Evolutionary conservation across 2,888 invertebrate species (phyloP), one percentile per base, ranked within the genome.

Genomic region (Phyllotreta striolata): DNA sequence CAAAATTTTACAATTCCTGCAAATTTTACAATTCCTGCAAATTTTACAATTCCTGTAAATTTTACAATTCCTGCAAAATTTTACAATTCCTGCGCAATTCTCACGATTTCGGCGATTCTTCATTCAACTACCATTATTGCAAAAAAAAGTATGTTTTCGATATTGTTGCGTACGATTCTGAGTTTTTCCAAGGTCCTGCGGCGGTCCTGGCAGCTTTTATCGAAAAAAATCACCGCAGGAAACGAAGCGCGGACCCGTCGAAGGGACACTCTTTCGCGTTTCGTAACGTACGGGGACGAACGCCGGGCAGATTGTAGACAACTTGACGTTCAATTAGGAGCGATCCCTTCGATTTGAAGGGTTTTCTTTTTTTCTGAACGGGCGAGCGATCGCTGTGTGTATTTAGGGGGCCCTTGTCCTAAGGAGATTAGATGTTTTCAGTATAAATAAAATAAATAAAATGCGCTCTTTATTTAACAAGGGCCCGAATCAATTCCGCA

Each of bases 271-370:
- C n/a, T 55, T 40, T 57, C 39, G 38, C 47, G 43, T 57, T 24
- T 57, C 14, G 38, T 38, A 46, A 46, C 38, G 56, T 12, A 9
- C 37, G 39, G 39, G 56, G 44, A 10, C 6, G 56, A 38, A 46
- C 43, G 12, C 13, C 46, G 37, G n/a, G 10, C 46, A 44, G 56
- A 56, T 56, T 57, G 56, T 13, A 57, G 56, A 57, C 56, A 46
- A 46, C 46, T 57, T 57, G 56, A 57, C 56, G 46, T 39, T 34
- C 46, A 57, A 57, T 57, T 57, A 57, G 56, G 56, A 37, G 46
- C 1, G 51, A 51, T 35, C 35, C 37, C 38, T 51, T 51, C 51
- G 51, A 51, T 51, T 51, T 51, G 51, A 51, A 51, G 51, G 51
- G 51, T 47, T 51, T 34, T 51, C 38, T 37, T 24, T 24, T 24